Base-by-base conservation (phyloP, 2,113 vertebrate genomes). In the Prolemur simus region DNA sequence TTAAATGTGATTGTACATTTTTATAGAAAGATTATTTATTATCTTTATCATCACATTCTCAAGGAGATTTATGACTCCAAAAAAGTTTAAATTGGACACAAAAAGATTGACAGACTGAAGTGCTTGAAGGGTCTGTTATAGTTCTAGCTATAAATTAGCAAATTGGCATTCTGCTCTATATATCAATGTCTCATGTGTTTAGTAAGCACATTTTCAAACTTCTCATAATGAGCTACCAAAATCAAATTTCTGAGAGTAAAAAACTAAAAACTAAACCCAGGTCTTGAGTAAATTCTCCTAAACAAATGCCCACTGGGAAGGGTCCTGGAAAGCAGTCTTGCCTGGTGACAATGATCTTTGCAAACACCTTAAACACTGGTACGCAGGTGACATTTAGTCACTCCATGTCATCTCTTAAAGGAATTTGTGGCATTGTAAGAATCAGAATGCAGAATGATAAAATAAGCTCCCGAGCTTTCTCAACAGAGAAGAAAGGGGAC, bases 11-110 rank as follows among this genome's bases (percentile, higher is more conserved):
- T 81, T 88, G 23, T 63, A 20, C 78, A 47, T 88, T 89, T 90
- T 69, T 82, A 86, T 81, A 52, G 32, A n/a, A 92, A 90, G 20
- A 80, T 84, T 82, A 91, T 73, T 88, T 32, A 81, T 58, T 73
- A 56, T 20, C 21, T 91, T 94, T 91, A 60, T 37, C 47, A 88
- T 71, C 74, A 47, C 17, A 14, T 29, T 89, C 54, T 47, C 15
- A 91, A 63, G 81, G 60, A 86, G 60, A 85, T 52, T 45, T 85
- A 56, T 74, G n/a, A 66, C 25, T 89, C 23, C 25, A 77, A 68
- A 63, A 86, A 94, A 8, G 32, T 63, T 74, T 88, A 93, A 85
- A 20, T 58, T 34, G 0, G 71, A 23, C 49, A 69, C 14, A 63
- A 32, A 76, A 83, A 84, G 21, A 71, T 23, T 93, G 23, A 86